Percentiles rank a stretch among this genome's conserved stretches.
Evolutionary conservation across 2,888 invertebrate species (phyloP).

Genomic region (Noctuana brunneofusca): DNA sequence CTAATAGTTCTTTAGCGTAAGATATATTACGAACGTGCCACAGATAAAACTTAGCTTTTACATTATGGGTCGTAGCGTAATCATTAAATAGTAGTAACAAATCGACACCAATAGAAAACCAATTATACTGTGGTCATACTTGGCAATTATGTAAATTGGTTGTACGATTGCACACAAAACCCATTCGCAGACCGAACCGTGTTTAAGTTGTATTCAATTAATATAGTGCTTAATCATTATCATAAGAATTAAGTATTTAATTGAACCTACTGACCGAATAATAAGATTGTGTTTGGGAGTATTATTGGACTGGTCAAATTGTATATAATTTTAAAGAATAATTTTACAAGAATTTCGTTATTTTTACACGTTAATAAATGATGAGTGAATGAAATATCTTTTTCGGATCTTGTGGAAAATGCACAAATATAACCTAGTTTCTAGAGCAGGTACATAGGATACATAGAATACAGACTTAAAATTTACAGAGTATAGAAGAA

Average conservation of each 20-base stretch:
- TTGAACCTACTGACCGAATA: conserved; percentile 3
- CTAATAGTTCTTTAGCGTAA: conserved; percentile 33
- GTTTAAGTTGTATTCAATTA: conserved; percentile 52
- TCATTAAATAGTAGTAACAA: conserved; percentile 52
- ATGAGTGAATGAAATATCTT: no score
- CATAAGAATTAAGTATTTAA: conserved; percentile 22
- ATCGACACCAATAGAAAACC: conserved; percentile 67
- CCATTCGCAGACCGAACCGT: conserved; percentile 48
- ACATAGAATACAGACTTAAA: no score
- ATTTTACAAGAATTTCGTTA: neutral
- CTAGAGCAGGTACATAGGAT: no score
- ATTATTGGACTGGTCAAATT: neutral
- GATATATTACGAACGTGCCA: conserved; percentile 33
- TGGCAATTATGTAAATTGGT: conserved; percentile 66
- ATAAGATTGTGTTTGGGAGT: neutral
- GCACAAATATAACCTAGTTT: no score
- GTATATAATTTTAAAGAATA: neutral
- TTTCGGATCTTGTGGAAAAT: no score
- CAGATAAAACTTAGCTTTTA: conserved; percentile 32
- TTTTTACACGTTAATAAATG: no score
- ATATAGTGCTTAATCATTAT: conserved; percentile 30
- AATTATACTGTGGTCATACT: conserved; percentile 55
- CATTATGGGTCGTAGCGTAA: conserved; percentile 34
- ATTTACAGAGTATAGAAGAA: no score
- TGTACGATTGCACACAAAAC: conserved; percentile 58